Base-by-base conservation (phyloP, 2,113 vertebrate species). In the Leucopsar rothschildi region DNA sequence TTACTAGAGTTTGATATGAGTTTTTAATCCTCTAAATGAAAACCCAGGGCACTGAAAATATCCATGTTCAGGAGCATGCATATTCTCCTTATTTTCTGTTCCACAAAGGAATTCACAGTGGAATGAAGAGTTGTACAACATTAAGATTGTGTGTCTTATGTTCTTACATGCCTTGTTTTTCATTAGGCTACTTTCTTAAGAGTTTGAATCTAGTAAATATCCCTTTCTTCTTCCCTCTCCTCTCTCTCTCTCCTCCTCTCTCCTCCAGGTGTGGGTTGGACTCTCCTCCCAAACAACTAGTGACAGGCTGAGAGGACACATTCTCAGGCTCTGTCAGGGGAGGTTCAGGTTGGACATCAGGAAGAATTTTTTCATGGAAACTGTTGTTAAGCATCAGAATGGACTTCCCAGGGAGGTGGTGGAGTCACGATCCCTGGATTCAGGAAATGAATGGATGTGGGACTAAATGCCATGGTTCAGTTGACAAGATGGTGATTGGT, bases 241-340 rank as follows among this genome's bases (percentile, higher is more conserved):
- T n/a, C 18, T 22, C 19, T 37, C 37, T 37, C 37, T 37, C 37
- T 37, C 37, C 29, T 42, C 5, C 3, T n/a, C 18, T 22, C 19
- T 55, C 1, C 31, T 24, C 37, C 44, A 61, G 9, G 3, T 22
- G 13, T 5, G 19, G 3, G 3, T 60, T 0, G 1, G 15, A 28
- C 60, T 53, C 23, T 40, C 31, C 23, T 45, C n/a, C 29, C 39
- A 68, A 15, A 8, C 8, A 47, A 4, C 14, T 22, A 21, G 14
- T 18, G n/a, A 31, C 17, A 61, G 55, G 21, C 47, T 18, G 40
- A 55, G n/a, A 35, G 14, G 7, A 22, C n/a, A 31, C 3, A 35
- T 23, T 16, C 18, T 82, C 42, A 16, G 3, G 11, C 29, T 63
- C 16, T 25, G 57, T 49, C 50, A 40, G 15, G 29, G n/a, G 12